phyloP scores from a whole-genome alignment of 2,113 vertebrate genomes.

The Okapia johnstoni region DNA sequence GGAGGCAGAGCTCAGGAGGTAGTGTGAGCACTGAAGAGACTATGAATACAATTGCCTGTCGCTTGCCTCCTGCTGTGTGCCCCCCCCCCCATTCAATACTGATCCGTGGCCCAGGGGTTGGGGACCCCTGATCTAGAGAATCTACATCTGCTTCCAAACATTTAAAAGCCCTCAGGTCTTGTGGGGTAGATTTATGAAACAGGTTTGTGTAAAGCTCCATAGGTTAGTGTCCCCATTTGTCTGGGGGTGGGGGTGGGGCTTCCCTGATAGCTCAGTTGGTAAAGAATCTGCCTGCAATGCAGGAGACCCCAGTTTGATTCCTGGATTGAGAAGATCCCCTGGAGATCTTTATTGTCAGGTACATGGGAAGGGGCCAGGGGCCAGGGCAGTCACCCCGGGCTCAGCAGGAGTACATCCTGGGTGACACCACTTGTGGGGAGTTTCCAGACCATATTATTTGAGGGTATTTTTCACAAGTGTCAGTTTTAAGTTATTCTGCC shows the following conservation, averaged over 20 bases:
- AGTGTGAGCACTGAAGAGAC: neutral
- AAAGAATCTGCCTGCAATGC: neutral
- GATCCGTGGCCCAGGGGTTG: neutral
- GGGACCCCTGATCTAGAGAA: neutral
- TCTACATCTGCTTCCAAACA: neutral
- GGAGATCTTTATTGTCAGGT: neutral
- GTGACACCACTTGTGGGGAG: neutral
- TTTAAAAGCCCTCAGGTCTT: neutral
- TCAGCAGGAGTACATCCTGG: neutral
- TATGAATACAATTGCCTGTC: neutral
- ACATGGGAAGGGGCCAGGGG: neutral
- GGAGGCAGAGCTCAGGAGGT: neutral
- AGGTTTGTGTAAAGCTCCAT: neutral
- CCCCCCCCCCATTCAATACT: neutral
- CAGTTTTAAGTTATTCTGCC: neutral
- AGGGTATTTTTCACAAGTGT: neutral
- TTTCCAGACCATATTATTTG: too few relatives aligned
- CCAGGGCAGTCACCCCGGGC: neutral
- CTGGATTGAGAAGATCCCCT: neutral
- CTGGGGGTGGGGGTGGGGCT: neutral
- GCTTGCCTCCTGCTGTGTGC: neutral
- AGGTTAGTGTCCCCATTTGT: neutral
- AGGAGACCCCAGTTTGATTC: neutral
- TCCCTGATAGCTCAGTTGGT: neutral
- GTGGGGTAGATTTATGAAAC: neutral